Evolutionary conservation across 2,113 vertebrate species (phyloP).

Genomic region (Rynchops niger): DNA sequence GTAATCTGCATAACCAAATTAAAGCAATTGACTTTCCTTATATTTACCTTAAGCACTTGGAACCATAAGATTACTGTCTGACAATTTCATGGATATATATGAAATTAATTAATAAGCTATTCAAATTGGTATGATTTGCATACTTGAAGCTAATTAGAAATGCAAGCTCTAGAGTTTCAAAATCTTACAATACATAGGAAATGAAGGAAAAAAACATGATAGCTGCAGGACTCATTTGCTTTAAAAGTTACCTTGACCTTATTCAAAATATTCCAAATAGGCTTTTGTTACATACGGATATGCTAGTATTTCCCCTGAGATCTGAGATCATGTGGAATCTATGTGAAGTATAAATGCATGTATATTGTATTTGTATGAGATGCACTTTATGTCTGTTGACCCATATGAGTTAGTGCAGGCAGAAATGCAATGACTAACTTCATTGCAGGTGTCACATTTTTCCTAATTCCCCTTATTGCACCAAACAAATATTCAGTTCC

Average conservation of each 20-base stretch:
- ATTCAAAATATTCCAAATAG: neutral
- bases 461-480: neutral
- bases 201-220: neutral
- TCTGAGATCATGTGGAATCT: neutral
- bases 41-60: slow-evolving; percentile 44
- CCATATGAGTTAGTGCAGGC: neutral
- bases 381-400: neutral
- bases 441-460: neutral
- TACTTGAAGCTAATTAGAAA: slow-evolving; percentile 33
- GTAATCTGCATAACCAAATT: slow-evolving; percentile 11
- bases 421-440: neutral
- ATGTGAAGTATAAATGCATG: neutral
- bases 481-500: neutral
- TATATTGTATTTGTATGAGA: neutral
- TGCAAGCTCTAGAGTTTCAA: slow-evolving; percentile 26
- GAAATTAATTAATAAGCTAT: slow-evolving; percentile 39
- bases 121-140: slow-evolving; percentile 19
- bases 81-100: neutral
- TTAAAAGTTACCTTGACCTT: slow-evolving; percentile 27
- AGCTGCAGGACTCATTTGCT: neutral
- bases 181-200: slow-evolving; percentile 28
- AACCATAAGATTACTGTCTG: slow-evolving; percentile 24
- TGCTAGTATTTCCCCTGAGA: neutral
- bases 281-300: neutral
- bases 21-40: slow-evolving; percentile 9